A percentile compares a stretch with the other conserved stretches of the same genome.
phyloP scores from a whole-genome alignment of 2,888 invertebrate genomes.

The Volucella bombylans region DNA sequence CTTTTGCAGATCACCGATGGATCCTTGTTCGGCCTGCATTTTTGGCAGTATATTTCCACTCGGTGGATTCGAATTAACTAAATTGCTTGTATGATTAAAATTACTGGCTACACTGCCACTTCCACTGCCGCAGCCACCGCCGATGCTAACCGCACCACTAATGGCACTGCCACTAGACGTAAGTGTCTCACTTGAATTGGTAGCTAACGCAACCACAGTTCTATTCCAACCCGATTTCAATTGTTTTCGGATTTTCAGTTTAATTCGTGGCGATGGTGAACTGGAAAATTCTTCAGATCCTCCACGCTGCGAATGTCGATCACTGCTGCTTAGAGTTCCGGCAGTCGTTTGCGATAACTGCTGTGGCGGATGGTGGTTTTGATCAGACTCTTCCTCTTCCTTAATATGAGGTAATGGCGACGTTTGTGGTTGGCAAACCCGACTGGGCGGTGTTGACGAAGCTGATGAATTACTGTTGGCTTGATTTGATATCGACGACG shows the following conservation, averaged over 20 bases:
- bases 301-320: conserved; percentile 76
- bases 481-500: conserved; percentile 71
- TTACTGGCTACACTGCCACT: conserved; percentile 77
- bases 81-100: conserved; percentile 75
- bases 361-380: conserved; percentile 83
- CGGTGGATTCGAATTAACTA: conserved; percentile 76
- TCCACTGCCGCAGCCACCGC: conserved; percentile 75
- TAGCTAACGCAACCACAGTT: conserved; percentile 79
- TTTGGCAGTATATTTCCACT: conserved; percentile 84
- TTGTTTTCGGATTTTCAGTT: conserved; percentile 81
- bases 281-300: conserved; percentile 77
- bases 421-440: conserved; percentile 85
- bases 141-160: conserved; percentile 79
- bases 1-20: conserved; percentile 94
- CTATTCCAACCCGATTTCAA: conserved; percentile 82
- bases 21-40: conserved; percentile 96
- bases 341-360: conserved; percentile 80
- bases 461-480: conserved; percentile 72
- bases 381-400: conserved; percentile 88
- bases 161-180: conserved; percentile 77
- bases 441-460: conserved; percentile 80
- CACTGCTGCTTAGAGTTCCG: conserved; percentile 79
- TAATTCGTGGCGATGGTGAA: conserved; percentile 82
- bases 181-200: conserved; percentile 80
- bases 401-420: conserved; percentile 91